Conservation (phyloP, 2,113 vertebrate species). For the Gadus chalcogrammus region DNA sequence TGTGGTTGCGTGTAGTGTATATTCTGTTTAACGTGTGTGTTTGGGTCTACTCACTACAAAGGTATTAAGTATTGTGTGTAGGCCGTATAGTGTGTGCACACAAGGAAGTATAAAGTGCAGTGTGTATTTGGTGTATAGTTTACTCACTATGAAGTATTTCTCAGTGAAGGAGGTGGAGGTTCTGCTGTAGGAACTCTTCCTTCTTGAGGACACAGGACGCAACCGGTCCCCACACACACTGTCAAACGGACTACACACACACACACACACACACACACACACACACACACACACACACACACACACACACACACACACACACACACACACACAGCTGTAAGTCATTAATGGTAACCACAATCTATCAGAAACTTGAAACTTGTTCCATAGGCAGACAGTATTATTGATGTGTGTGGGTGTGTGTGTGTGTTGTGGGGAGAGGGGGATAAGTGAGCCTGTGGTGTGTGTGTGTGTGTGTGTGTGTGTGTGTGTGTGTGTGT, state of each 20-base stretch:
- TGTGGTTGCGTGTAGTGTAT: neutral
- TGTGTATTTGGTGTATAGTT: neutral
- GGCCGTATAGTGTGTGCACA: neutral
- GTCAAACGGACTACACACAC: conserved; percentile 78
- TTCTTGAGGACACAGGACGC: conserved; percentile 74
- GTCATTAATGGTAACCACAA: neutral
- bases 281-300: conserved; percentile 1
- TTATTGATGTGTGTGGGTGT: neutral
- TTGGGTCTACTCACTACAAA: no score
- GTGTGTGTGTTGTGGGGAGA: no score
- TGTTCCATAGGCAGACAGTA: neutral
- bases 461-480: conserved; percentile 2
- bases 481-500: conserved; percentile 2
- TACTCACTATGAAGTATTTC: conserved; percentile 42
- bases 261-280: conserved; percentile 13
- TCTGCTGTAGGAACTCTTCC: conserved; percentile 86
- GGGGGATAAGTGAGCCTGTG: neutral
- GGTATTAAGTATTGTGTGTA: no score
- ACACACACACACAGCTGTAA: neutral
- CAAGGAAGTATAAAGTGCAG: no score
- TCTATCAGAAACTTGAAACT: neutral
- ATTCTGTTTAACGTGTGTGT: no score
- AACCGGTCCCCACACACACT: conserved; percentile 74
- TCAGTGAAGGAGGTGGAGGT: conserved; percentile 88
- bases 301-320: neutral